Evolutionary conservation across 2,888 invertebrate species (phyloP), one percentile per base, ranked within the genome.

Genomic region (Pseudococcus jackbeardsleyi): DNA sequence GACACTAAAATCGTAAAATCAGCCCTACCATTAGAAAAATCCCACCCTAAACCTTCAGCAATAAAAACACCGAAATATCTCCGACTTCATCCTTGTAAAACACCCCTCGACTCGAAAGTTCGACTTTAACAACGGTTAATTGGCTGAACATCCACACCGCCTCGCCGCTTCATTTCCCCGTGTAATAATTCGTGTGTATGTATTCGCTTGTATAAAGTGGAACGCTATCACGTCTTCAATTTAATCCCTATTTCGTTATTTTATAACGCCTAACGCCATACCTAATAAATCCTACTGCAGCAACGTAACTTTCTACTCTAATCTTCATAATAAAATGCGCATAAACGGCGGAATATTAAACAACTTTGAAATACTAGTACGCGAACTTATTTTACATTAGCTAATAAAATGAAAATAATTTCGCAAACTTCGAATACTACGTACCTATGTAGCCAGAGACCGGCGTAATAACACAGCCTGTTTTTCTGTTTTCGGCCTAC

Each of bases 361-460:
- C 79, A 82, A 82, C 79, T 82, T 82, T 82, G 46, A 82, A 82
- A 82, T 82, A 82, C 79, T 46, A 46, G 79, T 82, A 82, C 79
- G 79, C 79, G 79, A 82, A 82, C 79, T 82, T 46, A 82, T 82
- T 82, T 82, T 82, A 82, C 79, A 82, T 82, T 82, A 82, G 79
- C 79, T 82, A 82, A 82, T 82, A 82, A 82, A 82, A 82, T 82
- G 79, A 82, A 82, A 82, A 82, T 82, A 82, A 82, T 82, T 82
- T 46, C 79, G 79, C 79, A 12, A 82, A 82, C 79, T 82, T 82
- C 42, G 79, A 82, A 82, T 82, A 82, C 19, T 77, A 79, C 79
- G 15, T 19, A 64, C 19, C 9, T 9, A 64, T 19, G 22, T 19
- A 64, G 11, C 26, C 26, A 3, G 26, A 33, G 26, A 33, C 22